Conservation (phyloP, 2,888 invertebrate genomes). For the Bellardia pandia region DNA sequence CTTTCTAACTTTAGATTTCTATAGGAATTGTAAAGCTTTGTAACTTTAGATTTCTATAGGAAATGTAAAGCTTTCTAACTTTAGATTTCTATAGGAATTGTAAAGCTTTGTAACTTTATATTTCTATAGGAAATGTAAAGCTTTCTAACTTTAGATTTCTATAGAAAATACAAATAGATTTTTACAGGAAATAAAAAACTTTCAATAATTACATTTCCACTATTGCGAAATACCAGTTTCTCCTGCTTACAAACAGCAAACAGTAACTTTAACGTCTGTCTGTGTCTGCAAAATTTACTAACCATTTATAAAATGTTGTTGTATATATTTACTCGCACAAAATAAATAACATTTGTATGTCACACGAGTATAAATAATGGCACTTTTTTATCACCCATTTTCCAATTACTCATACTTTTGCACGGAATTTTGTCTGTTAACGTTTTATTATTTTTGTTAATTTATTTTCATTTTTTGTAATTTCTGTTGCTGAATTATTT, state of each 20-base stretch:
- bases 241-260: neutral
- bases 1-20: too few relatives aligned
- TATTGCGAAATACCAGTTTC: neutral
- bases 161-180: too few relatives aligned
- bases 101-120: too few relatives aligned
- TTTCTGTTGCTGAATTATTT: constrained; percentile 16
- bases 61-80: too few relatives aligned
- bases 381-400: constrained; percentile 55
- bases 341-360: constrained; percentile 53
- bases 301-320: constrained; percentile 4
- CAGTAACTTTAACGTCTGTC: constrained; percentile 4
- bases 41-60: too few relatives aligned
- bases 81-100: too few relatives aligned
- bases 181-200: too few relatives aligned
- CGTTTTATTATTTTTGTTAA: neutral
- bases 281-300: constrained; percentile 25
- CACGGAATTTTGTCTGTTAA: neutral
- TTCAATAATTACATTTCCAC: neutral
- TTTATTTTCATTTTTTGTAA: neutral
- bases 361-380: constrained; percentile 49
- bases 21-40: too few relatives aligned
- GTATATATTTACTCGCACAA: constrained; percentile 16
- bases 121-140: too few relatives aligned
- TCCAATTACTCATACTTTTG: constrained; percentile 65
- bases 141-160: too few relatives aligned